These are phyloP conservation scores for Ochlodes sylvanus DNA, from an alignment of 2,888 invertebrate genomes.

Conservation along the genomic window DNA sequence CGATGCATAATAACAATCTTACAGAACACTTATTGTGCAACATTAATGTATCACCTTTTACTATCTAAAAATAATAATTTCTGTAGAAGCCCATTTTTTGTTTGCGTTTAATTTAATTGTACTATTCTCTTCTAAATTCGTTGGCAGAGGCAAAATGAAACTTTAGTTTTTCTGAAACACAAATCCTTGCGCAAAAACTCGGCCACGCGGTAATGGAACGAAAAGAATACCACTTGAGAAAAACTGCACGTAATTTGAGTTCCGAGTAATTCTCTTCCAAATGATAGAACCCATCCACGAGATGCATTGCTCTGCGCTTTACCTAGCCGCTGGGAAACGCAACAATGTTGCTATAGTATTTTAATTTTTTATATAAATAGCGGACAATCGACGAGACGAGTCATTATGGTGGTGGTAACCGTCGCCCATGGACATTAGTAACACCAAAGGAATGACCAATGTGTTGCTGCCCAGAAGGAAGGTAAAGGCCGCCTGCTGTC, in stretches of 20 bases:
- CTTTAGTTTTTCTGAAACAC: slow-evolving; percentile 35
- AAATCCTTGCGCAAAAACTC: slow-evolving; percentile 36
- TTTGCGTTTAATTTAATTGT: slow-evolving; percentile 23
- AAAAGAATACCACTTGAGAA: slow-evolving; percentile 34
- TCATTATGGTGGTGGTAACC: not conserved
- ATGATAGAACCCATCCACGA: slow-evolving; percentile 43
- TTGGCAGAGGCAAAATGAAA: slow-evolving; percentile 29
- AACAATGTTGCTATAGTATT: not conserved
- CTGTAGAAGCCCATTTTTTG: slow-evolving; percentile 1
- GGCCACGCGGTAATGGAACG: slow-evolving; percentile 36
- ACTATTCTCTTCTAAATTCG: slow-evolving; percentile 26
- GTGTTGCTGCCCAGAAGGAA: too few relatives aligned
- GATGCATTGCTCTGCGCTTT: slow-evolving; percentile 29
- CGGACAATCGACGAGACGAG: too few relatives aligned
- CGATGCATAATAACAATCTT: too few relatives aligned
- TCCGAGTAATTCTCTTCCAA: slow-evolving; percentile 42
- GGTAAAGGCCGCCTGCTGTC: too few relatives aligned
- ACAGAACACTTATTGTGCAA: too few relatives aligned
- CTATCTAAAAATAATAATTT: not conserved
- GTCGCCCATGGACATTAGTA: too few relatives aligned
- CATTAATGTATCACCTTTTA: too few relatives aligned
- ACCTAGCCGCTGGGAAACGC: slow-evolving; percentile 20
- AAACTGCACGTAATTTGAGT: slow-evolving; percentile 47
- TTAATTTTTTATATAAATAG: too few relatives aligned
- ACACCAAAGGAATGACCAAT: too few relatives aligned